These are phyloP conservation scores for Alsophila aescularia DNA, from an alignment of 2,888 invertebrate species.

Conservation along the genomic window DNA sequence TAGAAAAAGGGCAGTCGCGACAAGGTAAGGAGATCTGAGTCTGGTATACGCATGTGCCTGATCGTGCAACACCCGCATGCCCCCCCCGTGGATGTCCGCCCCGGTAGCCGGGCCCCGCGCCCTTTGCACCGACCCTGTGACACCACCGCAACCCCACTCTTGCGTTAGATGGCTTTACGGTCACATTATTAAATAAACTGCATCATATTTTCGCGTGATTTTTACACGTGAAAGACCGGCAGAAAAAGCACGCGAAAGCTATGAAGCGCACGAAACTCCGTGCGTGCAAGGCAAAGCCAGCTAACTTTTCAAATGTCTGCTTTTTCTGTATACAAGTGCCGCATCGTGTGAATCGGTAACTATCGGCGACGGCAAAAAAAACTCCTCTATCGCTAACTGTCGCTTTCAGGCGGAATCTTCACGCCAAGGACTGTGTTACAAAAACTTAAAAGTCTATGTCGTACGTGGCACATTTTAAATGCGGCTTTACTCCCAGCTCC, in stretches of 20 bases:
- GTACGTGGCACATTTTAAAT: conserved; percentile 24
- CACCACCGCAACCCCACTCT: conserved; percentile 26
- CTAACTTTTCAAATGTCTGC: conserved; percentile 56
- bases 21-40: conserved; percentile 88
- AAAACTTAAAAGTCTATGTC: conserved; percentile 23
- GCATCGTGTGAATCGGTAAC: conserved; percentile 3
- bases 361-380: conserved; percentile 32
- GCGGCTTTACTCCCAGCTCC: conserved; percentile 46
- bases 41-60: conserved; percentile 68
- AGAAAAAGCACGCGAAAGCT: background rate
- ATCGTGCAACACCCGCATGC: conserved; percentile 77
- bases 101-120: conserved; percentile 32
- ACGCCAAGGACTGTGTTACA: conserved; percentile 25
- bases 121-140: conserved; percentile 45
- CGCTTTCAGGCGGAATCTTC: conserved; percentile 35
- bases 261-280: background rate
- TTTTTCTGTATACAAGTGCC: conserved; percentile 58
- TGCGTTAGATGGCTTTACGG: conserved; percentile 15
- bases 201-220: background rate
- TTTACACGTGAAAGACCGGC: background rate
- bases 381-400: conserved; percentile 30
- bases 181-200: conserved; percentile 12
- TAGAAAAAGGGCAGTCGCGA: conserved; percentile 95
- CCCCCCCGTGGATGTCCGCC: conserved; percentile 65
- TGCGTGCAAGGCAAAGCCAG: conserved; percentile 16